Evolutionary conservation across 2,888 invertebrate species (phyloP).

Genomic region (Drosophila mulleri): DNA sequence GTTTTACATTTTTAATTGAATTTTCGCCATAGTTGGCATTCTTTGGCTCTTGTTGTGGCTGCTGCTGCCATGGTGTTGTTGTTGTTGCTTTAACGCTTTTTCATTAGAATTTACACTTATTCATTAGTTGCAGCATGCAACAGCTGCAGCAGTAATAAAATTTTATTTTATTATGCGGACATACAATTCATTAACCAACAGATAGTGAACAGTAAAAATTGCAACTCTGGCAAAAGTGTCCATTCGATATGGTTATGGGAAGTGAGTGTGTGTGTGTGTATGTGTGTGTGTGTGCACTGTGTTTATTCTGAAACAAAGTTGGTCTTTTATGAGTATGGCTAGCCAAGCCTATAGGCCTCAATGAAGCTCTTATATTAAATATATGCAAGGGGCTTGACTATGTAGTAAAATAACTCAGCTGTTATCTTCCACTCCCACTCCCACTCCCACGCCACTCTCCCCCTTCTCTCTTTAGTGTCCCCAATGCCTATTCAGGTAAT

Average conservation of each 20-base stretch:
- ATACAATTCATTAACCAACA: slow-evolving; percentile 56
- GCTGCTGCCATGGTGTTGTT: slow-evolving; percentile 7
- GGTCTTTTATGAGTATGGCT: slow-evolving; percentile 11
- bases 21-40: slow-evolving; percentile 79
- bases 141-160: slow-evolving; percentile 75
- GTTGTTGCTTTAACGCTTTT: slow-evolving; percentile 67
- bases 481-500: slow-evolving; percentile 58
- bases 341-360: neutral
- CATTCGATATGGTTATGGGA: slow-evolving; percentile 37
- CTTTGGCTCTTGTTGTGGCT: slow-evolving; percentile 40
- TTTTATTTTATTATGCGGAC: slow-evolving; percentile 73
- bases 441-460: neutral
- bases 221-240: slow-evolving; percentile 36
- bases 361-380: slow-evolving; percentile 3
- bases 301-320: slow-evolving; percentile 24
- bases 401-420: slow-evolving; percentile 5
- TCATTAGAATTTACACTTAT: slow-evolving; percentile 80
- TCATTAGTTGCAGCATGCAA: slow-evolving; percentile 78
- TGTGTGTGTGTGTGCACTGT: neutral
- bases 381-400: neutral
- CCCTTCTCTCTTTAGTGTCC: slow-evolving; percentile 7
- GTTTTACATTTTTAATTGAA: slow-evolving; percentile 80
- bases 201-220: slow-evolving; percentile 32
- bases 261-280: neutral
- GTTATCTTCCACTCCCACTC: neutral